Conservation (phyloP, 2,113 vertebrate genomes). For the Forbesichthys papilliferus region DNA sequence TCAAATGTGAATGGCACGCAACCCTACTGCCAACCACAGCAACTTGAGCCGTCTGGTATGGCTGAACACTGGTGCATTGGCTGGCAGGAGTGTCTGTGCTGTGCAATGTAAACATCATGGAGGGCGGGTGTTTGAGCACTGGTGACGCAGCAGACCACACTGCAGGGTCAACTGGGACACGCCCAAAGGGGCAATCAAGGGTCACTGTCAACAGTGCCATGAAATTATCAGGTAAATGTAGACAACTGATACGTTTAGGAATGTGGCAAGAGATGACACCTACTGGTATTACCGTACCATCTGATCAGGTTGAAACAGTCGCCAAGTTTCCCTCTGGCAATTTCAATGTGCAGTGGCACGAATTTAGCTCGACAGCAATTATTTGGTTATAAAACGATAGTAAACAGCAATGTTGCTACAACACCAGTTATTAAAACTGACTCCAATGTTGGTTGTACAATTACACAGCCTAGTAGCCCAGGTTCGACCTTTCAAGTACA, state of each 20-base stretch:
- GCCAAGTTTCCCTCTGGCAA: constrained; percentile 16
- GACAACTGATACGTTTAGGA: constrained; percentile 15
- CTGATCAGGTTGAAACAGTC: constrained; percentile 17
- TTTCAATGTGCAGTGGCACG: constrained; percentile 30
- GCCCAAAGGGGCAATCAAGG: constrained; percentile 17
- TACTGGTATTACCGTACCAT: constrained; percentile 25
- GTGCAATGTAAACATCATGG: constrained; percentile 23
- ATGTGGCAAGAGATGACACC: constrained; percentile 16
- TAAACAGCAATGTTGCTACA: not conserved
- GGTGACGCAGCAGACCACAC: not conserved
- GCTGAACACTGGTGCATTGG: not conserved
- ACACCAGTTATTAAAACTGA: not conserved
- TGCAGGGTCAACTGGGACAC: constrained; percentile 16
- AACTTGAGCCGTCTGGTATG: constrained; percentile 27
- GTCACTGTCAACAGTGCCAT: not conserved
- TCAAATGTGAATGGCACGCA: too few relatives aligned
- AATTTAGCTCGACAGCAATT: not conserved
- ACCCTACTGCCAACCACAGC: not conserved
- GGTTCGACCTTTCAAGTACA: not conserved
- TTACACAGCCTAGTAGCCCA: not conserved
- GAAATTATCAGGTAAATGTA: constrained; percentile 22
- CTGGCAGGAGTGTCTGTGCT: constrained; percentile 15
- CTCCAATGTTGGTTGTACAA: not conserved
- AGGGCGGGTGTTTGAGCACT: not conserved
- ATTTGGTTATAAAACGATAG: not conserved